Conservation (phyloP, 1,140 invertebrate genomes). For the Nebria ingens region DNA sequence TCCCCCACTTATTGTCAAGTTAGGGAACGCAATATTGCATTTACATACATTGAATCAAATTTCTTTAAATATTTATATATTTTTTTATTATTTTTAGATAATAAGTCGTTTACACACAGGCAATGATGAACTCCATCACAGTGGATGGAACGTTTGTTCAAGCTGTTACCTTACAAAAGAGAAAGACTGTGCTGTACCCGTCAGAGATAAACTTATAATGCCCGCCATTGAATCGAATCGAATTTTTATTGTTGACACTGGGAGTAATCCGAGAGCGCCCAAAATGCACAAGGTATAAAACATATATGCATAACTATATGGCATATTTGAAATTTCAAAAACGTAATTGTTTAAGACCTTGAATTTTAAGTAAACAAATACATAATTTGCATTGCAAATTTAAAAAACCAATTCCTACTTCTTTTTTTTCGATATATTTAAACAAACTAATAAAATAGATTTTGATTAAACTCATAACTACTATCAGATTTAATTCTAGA, state of each 20-base stretch:
- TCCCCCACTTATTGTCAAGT: conserved; percentile 83
- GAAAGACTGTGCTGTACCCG: conserved; percentile 45
- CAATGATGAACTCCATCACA: conserved; percentile 90
- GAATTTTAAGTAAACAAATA: conserved; percentile 8
- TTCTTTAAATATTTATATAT: neutral
- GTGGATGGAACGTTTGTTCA: conserved; percentile 93
- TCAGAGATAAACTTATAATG: conserved; percentile 68
- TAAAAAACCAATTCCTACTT: neutral
- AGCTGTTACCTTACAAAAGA: conserved; percentile 56
- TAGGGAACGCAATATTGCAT: conserved; percentile 17
- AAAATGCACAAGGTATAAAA: conserved; percentile 54
- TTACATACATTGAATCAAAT: neutral
- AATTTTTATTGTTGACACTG: conserved; percentile 78
- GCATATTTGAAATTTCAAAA: no score
- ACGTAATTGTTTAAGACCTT: no score
- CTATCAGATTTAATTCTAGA: conserved; percentile 35
- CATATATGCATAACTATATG: no score
- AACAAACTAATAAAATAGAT: conserved; percentile 10
- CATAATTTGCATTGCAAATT: conserved; percentile 3
- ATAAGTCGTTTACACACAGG: conserved; percentile 74
- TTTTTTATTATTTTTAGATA: conserved; percentile 48
- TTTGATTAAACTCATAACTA: conserved; percentile 4
- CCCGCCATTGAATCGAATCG: conserved; percentile 74
- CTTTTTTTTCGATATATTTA: neutral
- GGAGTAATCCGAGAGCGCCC: conserved; percentile 54